phyloP scores from a whole-genome alignment of 2,888 invertebrate species.

The Meliscaeva auricollis region DNA sequence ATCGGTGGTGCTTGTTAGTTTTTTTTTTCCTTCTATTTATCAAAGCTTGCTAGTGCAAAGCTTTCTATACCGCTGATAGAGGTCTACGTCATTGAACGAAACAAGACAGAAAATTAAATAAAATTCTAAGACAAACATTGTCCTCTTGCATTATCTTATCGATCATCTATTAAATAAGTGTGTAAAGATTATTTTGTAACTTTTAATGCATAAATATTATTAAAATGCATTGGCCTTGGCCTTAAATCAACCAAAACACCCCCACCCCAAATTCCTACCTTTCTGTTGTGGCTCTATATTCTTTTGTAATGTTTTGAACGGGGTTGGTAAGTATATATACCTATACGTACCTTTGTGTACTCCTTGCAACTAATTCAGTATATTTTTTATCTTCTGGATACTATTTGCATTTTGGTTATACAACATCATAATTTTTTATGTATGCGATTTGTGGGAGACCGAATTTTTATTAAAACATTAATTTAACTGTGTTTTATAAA shows the following conservation, averaged over 20 bases:
- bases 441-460: neutral
- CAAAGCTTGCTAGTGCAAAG: constrained; percentile 22
- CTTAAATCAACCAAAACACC: constrained; percentile 27
- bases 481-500: neutral
- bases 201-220: constrained; percentile 39
- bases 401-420: constrained; percentile 30
- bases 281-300: constrained; percentile 20
- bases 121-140: constrained; percentile 29
- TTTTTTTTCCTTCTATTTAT: neutral
- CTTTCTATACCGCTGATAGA: neutral
- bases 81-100: constrained; percentile 11
- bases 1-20: neutral
- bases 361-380: constrained; percentile 18
- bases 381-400: constrained; percentile 10
- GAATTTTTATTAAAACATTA: neutral
- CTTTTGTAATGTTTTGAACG: constrained; percentile 27
- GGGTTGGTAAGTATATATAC: constrained; percentile 32
- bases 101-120: constrained; percentile 4
- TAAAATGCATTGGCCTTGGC: constrained; percentile 45
- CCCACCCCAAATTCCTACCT: neutral
- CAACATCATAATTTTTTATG: constrained; percentile 12
- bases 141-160: constrained; percentile 34
- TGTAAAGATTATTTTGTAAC: constrained; percentile 38
- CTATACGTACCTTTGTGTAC: constrained; percentile 3
- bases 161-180: constrained; percentile 40